Conservation (phyloP, 2,113 vertebrate species). For the Lepidiolamprologus cunningtoni region DNA sequence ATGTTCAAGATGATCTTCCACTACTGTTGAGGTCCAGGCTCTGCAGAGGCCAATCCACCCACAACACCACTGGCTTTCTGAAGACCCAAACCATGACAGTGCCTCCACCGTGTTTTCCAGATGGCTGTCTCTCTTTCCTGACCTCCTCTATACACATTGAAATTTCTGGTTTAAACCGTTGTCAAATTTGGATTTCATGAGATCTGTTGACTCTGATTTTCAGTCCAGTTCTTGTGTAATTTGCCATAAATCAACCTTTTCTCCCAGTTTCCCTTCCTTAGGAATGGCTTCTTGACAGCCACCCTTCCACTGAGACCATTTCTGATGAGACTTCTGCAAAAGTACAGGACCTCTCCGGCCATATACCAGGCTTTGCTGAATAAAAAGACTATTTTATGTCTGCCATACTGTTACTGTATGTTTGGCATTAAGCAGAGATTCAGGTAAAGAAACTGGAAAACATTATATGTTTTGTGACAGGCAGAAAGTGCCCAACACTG, state of each 20-base stretch:
- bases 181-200: not conserved
- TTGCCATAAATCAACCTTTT: not conserved
- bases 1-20: not conserved
- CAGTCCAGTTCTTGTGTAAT: not conserved
- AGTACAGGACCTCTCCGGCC: not conserved
- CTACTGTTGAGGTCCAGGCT: not conserved
- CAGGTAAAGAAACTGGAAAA: not conserved
- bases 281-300: not conserved
- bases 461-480: not conserved
- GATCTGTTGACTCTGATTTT: not conserved
- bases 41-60: not conserved
- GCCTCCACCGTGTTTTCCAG: not conserved
- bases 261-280: not conserved
- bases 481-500: not conserved
- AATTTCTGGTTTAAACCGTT: not conserved
- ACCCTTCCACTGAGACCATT: not conserved
- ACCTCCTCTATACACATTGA: not conserved
- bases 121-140: not conserved
- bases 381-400: not conserved
- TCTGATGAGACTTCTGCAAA: not conserved
- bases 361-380: not conserved
- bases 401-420: not conserved
- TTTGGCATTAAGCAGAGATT: not conserved
- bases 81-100: not conserved
- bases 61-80: not conserved